Base-by-base conservation (phyloP, 2,113 vertebrate species). In the Trochalopteron elliotii region DNA sequence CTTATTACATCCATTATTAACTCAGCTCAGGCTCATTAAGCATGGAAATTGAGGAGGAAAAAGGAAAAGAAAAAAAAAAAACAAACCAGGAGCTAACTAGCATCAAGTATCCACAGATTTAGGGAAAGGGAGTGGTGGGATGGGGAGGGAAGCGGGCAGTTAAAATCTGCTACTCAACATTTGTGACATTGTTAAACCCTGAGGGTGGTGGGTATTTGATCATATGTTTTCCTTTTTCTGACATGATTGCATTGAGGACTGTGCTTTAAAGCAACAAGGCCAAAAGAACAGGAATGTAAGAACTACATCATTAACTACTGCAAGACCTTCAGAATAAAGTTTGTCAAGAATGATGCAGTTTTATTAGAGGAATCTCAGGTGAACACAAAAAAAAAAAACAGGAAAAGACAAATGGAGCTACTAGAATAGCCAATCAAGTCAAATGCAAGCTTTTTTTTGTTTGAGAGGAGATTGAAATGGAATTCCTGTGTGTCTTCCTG, bases 1-100 rank as follows among this genome's bases (percentile, higher is more conserved):
- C 98, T 98, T 98, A 98, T 98, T 98, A 98, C 97, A 98, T 98
- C 98, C 98, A 97, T 98, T 98, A 98, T 98, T 98, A 98, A 98
- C 98, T 98, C 98, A 98, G 98, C 97, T 98, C 97, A 98, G 98
- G 96, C 98, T 98, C 98, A 98, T 98, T 98, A 98, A 96, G 97
- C 97, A 98, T 98, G 97, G 97, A 98, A 98, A 98, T 98, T 97
- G 98, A 98, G 97, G 97, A 97, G 91, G 94, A 82, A 89, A 82
- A 82, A 53, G 39, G 45, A 12, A 40, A 40, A 39, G 95, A 40
- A 44, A 40, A 68, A 59, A 77, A 87, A 71, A 25, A 20, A 52
- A 15, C 37, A 68, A 91, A 49, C 6, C 39, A 79, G 85, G 94
- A 97, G 86, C 96, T 96, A 94, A 97, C 94, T 96, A 96, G 75